These are phyloP conservation scores for Hemibagrus guttatus DNA, from an alignment of 2,797 vertebrate genomes.

Conservation along the genomic window DNA sequence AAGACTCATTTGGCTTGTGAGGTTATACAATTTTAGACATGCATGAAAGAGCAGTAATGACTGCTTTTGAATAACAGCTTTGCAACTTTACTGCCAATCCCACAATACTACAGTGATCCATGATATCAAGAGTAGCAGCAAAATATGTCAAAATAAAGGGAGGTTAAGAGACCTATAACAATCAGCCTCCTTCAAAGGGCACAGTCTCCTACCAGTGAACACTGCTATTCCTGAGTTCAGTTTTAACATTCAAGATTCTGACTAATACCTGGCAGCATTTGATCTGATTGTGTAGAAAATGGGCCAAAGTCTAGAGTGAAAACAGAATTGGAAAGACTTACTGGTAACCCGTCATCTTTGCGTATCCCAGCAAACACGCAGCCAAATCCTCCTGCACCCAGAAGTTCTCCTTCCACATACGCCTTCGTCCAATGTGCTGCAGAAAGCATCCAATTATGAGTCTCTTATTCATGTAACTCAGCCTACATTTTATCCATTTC, in stretches of 20 bases:
- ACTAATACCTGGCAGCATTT: neutral
- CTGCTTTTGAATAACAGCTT: slow-evolving; percentile 3
- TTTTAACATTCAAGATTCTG: neutral
- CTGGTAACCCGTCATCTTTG: slow-evolving; percentile 35
- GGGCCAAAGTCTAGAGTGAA: neutral
- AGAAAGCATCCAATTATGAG: neutral
- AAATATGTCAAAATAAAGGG: neutral
- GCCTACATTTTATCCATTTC: neutral
- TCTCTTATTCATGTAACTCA: neutral
- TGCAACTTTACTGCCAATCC: slow-evolving; percentile 1
- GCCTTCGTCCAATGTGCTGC: neutral
- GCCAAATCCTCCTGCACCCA: slow-evolving; percentile 39
- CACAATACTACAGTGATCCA: neutral
- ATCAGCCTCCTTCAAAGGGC: neutral
- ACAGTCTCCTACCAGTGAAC: neutral
- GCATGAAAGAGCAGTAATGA: slow-evolving; percentile 4
- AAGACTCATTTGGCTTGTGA: neutral
- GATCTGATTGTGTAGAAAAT: neutral
- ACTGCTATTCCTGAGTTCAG: neutral
- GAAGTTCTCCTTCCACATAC: slow-evolving; percentile 22
- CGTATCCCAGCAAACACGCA: slow-evolving; percentile 37
- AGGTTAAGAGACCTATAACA: neutral
- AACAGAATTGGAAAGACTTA: slow-evolving; percentile 8
- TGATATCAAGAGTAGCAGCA: neutral
- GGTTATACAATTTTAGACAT: neutral